Percentiles rank a stretch among this genome's conserved stretches.
Conservation (phyloP, 1,140 invertebrate genomes). For the Eriocheir sinensis region DNA sequence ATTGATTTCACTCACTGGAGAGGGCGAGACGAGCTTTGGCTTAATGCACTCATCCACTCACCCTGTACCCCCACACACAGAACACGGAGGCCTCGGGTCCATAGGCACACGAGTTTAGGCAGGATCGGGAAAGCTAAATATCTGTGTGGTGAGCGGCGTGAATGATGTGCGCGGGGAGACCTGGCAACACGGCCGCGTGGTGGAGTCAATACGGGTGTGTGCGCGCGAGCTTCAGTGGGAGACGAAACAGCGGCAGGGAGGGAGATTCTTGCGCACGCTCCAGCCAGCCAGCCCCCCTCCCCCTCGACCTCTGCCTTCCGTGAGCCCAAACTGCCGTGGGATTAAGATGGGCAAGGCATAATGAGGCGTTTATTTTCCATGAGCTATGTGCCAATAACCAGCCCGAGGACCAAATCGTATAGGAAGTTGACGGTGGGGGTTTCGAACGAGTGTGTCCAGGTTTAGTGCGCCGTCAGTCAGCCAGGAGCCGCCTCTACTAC, state of each 20-base stretch:
- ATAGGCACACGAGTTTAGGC: not conserved
- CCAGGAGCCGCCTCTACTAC: not conserved
- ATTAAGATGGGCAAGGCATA: constrained; percentile 73
- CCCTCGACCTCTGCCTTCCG: constrained; percentile 49
- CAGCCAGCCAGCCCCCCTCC: constrained; percentile 45
- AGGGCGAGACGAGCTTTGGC: not conserved
- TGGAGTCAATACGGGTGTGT: constrained; percentile 77
- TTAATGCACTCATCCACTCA: not conserved
- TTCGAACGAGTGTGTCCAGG: constrained; percentile 26
- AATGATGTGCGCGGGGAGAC: constrained; percentile 5
- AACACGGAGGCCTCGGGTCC: not conserved
- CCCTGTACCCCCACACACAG: too few species aligned
- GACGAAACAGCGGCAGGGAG: constrained; percentile 68
- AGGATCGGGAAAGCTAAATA: not conserved
- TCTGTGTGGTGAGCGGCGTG: constrained; percentile 37
- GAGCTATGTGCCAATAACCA: constrained; percentile 74
- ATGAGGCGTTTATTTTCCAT: constrained; percentile 58
- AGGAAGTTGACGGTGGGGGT: not conserved
- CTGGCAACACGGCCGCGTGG: constrained; percentile 66
- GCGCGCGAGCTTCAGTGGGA: constrained; percentile 74
- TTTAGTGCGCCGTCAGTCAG: not conserved
- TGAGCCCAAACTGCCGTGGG: constrained; percentile 66
- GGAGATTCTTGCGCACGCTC: constrained; percentile 68
- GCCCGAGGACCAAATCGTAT: constrained; percentile 45
- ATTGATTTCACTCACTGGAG: constrained; percentile 70